Conservation (phyloP, 1,140 invertebrate genomes). For the Bombus terrestris region DNA sequence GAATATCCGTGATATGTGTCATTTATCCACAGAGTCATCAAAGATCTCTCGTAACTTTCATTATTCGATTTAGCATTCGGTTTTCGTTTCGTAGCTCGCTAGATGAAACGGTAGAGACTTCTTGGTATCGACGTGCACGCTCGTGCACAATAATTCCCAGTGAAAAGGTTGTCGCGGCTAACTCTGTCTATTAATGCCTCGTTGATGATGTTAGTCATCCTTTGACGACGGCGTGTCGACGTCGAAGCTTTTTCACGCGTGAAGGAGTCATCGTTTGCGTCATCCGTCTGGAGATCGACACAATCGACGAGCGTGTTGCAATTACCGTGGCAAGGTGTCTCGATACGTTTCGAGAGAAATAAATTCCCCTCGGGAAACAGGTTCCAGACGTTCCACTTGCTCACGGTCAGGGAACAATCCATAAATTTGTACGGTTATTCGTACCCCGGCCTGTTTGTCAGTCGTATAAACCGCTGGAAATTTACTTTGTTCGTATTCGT, state of each 20-base stretch:
- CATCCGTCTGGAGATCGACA: conserved; percentile 22
- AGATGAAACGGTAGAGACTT: not conserved
- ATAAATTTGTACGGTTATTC: conserved; percentile 26
- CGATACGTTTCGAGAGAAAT: conserved; percentile 5
- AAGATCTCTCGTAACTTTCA: not conserved
- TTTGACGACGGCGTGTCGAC: conserved; percentile 7
- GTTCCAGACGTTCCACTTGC: conserved; percentile 15
- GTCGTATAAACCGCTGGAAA: not conserved
- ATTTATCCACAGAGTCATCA: not conserved
- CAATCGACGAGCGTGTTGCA: conserved; percentile 45
- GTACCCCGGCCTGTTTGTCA: not conserved
- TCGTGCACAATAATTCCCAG: conserved; percentile 8
- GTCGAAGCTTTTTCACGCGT: conserved; percentile 38
- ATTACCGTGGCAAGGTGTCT: conserved; percentile 35
- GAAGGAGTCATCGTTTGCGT: conserved; percentile 50
- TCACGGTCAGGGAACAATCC: conserved; percentile 20
- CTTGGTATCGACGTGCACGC: not conserved
- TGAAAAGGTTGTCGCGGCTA: not conserved
- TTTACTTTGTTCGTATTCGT: not conserved
- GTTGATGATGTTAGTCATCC: conserved; percentile 52
- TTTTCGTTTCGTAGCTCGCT: not conserved
- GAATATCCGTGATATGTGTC: not conserved
- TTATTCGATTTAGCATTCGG: conserved; percentile 16
- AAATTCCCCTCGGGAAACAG: conserved; percentile 34
- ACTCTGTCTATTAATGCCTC: conserved; percentile 27